Conservation (phyloP, 2,113 vertebrate genomes). For the Ceratotherium simum region DNA sequence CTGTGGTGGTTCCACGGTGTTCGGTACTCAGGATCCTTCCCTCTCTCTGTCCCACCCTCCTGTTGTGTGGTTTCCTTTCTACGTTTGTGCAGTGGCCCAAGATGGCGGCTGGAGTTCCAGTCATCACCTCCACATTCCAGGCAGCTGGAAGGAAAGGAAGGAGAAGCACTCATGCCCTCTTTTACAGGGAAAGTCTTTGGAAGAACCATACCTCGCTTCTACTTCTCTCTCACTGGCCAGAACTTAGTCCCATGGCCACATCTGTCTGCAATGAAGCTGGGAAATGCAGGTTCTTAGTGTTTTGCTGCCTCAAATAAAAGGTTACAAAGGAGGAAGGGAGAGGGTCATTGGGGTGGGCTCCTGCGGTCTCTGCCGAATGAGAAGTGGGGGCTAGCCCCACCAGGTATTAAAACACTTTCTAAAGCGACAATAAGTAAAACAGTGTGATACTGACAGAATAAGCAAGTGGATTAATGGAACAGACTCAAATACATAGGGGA, state of each 20-base stretch:
- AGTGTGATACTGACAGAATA: fast-evolving
- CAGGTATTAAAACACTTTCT: background rate
- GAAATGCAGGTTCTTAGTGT: background rate
- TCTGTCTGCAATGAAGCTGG: fast-evolving
- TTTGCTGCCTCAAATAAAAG: background rate
- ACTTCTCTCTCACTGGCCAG: background rate
- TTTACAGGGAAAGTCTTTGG: background rate
- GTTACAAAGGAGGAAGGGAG: background rate
- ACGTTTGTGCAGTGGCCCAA: background rate
- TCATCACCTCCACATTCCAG: background rate
- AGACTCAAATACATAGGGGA: fast-evolving
- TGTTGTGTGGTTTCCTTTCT: background rate
- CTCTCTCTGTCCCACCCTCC: background rate
- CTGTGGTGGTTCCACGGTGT: fast-evolving
- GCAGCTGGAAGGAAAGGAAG: background rate
- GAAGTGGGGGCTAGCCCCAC: background rate
- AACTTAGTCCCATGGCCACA: too few species aligned
- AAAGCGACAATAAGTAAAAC: background rate
- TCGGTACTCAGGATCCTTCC: background rate
- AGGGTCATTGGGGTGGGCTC: too few species aligned
- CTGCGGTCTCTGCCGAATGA: background rate
- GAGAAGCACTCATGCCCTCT: background rate
- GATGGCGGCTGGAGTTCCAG: background rate
- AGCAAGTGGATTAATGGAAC: fast-evolving
- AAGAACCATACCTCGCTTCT: background rate